These are phyloP conservation scores for Toxotes chatareus DNA, from an alignment of 2,113 vertebrate genomes.

Conservation along the genomic window DNA sequence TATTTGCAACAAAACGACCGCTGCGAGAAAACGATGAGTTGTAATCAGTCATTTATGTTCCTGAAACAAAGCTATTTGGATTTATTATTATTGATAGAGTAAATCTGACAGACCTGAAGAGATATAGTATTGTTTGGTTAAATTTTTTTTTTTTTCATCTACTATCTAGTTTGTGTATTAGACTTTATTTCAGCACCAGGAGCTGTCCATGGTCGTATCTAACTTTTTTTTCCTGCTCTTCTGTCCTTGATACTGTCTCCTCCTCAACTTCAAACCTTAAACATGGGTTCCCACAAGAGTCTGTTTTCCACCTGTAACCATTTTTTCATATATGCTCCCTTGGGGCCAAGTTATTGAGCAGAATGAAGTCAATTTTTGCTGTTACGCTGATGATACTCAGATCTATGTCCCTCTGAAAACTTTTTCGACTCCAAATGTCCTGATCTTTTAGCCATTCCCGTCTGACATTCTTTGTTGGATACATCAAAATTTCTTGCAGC, in stretches of 20 bases:
- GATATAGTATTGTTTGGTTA: background rate
- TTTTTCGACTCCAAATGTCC: background rate
- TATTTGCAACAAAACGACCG: background rate
- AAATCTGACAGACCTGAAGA: background rate
- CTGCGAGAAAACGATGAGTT: too few relatives aligned
- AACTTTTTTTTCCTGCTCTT: background rate
- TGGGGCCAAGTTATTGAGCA: background rate
- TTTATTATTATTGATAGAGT: background rate
- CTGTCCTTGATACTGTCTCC: background rate
- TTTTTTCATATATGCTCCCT: background rate
- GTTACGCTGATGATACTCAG: background rate
- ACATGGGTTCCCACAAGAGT: background rate
- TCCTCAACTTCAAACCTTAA: background rate
- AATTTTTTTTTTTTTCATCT: background rate
- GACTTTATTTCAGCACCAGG: conserved; percentile 42
- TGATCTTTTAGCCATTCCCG: background rate
- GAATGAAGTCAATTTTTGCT: background rate
- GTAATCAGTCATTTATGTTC: too few relatives aligned
- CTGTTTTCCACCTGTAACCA: background rate
- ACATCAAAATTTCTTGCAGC: background rate
- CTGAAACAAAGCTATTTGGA: background rate
- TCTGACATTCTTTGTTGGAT: background rate
- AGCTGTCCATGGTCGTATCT: conserved; percentile 11
- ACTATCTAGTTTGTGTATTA: background rate
- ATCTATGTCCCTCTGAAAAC: background rate